phyloP scores from a whole-genome alignment of 2,797 vertebrate species.

The Oceanodroma leucorhoa region DNA sequence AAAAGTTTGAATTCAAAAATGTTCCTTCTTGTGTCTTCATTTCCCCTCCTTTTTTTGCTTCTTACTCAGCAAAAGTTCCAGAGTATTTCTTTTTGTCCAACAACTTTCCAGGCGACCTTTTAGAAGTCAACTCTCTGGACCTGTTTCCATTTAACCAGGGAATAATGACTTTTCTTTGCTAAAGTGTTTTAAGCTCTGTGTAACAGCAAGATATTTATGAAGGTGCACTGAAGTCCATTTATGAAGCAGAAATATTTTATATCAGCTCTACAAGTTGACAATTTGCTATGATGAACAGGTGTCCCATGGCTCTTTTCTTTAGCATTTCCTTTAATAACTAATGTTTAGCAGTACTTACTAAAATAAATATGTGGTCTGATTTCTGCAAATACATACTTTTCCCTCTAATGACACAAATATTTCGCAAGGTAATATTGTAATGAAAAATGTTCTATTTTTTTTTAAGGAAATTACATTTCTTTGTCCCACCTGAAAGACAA shows the following conservation, averaged over 20 bases:
- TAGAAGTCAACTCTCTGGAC: background rate
- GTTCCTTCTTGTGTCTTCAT: background rate
- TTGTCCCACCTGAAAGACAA: background rate
- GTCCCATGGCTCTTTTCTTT: background rate
- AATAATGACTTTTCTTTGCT: background rate
- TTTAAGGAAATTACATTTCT: background rate
- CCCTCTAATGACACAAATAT: background rate
- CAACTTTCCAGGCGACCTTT: background rate
- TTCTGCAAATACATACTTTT: background rate
- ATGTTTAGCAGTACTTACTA: background rate
- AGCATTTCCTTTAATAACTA: background rate
- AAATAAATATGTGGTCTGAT: background rate
- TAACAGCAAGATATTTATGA: background rate
- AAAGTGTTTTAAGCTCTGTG: background rate
- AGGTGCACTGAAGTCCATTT: background rate
- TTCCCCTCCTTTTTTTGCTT: background rate
- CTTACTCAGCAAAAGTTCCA: background rate
- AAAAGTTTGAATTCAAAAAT: background rate
- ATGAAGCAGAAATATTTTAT: background rate
- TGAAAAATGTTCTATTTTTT: background rate
- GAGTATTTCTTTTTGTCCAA: background rate
- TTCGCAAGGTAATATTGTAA: background rate
- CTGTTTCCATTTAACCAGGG: background rate
- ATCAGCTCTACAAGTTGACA: background rate
- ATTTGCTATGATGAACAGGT: background rate